Percentiles rank a stretch among this genome's conserved stretches.
These are phyloP conservation scores for Bombus waltoni DNA, from an alignment of 1,140 invertebrate genomes.

Conservation along the genomic window DNA sequence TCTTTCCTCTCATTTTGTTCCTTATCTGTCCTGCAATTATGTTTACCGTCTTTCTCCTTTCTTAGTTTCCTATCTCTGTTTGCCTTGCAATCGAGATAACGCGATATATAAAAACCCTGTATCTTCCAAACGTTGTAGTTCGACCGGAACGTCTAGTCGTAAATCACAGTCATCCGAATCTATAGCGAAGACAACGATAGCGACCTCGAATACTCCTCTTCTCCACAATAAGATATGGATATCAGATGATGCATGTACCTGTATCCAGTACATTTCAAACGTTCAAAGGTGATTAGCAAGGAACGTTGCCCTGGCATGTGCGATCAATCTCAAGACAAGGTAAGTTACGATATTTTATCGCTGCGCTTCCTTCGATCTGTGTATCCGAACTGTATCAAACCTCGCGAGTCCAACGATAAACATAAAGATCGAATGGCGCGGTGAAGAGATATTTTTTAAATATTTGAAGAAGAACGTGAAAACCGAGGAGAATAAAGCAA, in stretches of 20 bases:
- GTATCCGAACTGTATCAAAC: too few species aligned
- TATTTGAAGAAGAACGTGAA: too few species aligned
- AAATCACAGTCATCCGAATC: not conserved
- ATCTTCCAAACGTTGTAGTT: too few species aligned
- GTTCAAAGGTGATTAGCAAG: conserved; percentile 12
- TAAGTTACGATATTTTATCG: conserved; percentile 24
- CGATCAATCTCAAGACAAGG: conserved; percentile 47
- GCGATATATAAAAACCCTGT: not conserved
- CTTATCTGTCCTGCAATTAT: accelerated
- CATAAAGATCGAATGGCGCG: too few species aligned
- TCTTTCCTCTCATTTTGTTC: not conserved
- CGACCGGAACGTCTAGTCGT: too few species aligned
- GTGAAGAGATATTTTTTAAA: too few species aligned
- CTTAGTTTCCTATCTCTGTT: not conserved
- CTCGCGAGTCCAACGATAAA: too few species aligned
- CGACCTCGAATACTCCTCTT: not conserved
- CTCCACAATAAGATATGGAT: not conserved
- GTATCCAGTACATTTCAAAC: conserved; percentile 2
- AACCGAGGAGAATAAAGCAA: too few species aligned
- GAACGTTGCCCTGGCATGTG: conserved; percentile 53
- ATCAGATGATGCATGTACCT: conserved; percentile 25
- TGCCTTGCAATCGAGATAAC: accelerated
- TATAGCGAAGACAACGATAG: not conserved
- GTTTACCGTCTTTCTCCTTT: accelerated
- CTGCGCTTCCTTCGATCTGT: too few species aligned